These are phyloP conservation scores for Gerris buenoi DNA, from an alignment of 1,140 invertebrate genomes.

Conservation along the genomic window DNA sequence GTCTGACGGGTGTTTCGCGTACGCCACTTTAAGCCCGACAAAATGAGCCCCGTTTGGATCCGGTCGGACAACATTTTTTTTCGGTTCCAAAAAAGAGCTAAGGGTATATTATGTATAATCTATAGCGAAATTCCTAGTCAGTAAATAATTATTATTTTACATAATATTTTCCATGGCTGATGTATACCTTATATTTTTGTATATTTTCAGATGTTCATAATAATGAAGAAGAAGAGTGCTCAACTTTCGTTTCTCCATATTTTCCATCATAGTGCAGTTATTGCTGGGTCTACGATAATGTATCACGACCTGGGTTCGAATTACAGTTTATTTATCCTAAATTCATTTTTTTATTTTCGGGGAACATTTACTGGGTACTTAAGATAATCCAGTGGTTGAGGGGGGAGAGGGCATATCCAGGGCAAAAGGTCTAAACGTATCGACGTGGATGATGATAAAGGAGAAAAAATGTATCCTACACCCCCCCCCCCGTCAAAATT, in stretches of 20 bases:
- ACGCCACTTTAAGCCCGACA: neutral
- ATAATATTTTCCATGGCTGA: neutral
- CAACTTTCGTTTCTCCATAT: neutral
- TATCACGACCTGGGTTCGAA: neutral
- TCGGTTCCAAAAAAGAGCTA: neutral
- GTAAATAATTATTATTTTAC: neutral
- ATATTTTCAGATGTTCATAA: neutral
- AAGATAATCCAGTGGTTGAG: neutral
- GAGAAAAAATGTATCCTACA: too few relatives aligned
- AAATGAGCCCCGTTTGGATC: neutral
- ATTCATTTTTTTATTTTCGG: too few relatives aligned
- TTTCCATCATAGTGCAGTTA: neutral
- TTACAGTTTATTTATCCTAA: neutral
- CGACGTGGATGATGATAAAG: neutral
- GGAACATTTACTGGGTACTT: neutral
- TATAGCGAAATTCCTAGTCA: neutral
- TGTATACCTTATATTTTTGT: neutral
- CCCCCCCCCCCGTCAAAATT: too few relatives aligned
- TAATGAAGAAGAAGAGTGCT: neutral
- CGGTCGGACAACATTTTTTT: neutral
- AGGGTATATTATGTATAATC: too few relatives aligned
- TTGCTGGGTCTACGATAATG: neutral
- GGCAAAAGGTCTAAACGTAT: neutral
- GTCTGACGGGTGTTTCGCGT: too few relatives aligned
- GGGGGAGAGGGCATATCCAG: neutral